Evolutionary conservation across 2,113 vertebrate genomes (phyloP), one percentile per base, ranked within the genome.

Genomic region (Proterorhinus semilunaris): DNA sequence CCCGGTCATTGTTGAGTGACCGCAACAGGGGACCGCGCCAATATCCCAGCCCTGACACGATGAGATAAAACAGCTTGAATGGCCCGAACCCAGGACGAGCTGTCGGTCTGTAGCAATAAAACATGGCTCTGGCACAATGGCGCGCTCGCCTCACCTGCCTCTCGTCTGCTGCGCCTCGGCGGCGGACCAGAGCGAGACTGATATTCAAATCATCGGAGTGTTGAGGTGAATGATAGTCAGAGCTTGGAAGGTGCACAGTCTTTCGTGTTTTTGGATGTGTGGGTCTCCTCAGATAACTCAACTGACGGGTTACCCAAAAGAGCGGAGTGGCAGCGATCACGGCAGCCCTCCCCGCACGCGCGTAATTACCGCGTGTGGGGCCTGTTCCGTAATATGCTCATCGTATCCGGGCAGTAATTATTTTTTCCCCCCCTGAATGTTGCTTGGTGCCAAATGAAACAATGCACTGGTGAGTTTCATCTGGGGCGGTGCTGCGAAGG

Each of bases 361-460:
- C 77, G 71, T 85, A 81, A 88, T 89, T 84, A 84, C 74, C 71
- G 65, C 85, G 82, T 64, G 67, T 85, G 81, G 78, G 78, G 67
- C 83, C 72, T 36, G 81, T 80, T 90, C 73, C 78, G 79, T 76
- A 76, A 75, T 81, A 72, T 77, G 67, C 71, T 84, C 65, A 71
- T 75, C 59, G 65, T 80, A 65, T 69, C 10, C n/a, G 74, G 80
- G 62, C 72, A 71, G 47, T 75, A 81, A 83, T 87, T 83, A 81
- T 82, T 81, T 70, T 70, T 70, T 70, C 45, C n/a, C n/a, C n/a
- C n/a, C n/a, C 62, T 68, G 63, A 72, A 70, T 79, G 65, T 49
- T 50, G 57, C 3, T 74, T 53, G 67, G 72, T 79, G 79, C 71
- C 77, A 74, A 66, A 13, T 71, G n/a, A 72, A 75, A 78, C 71